These are phyloP conservation scores for Melitaea athalia DNA, from an alignment of 2,888 invertebrate genomes.

Conservation along the genomic window DNA sequence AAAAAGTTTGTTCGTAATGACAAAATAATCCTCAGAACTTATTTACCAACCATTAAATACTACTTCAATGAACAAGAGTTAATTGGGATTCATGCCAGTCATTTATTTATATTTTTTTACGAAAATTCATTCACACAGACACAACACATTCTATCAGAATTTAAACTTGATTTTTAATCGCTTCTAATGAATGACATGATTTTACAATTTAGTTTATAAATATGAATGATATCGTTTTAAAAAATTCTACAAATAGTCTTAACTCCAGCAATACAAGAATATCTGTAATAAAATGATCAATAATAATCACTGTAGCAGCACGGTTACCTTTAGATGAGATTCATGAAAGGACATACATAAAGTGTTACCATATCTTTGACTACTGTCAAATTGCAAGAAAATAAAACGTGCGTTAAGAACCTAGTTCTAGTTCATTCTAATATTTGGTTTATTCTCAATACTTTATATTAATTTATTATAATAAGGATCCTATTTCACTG, in stretches of 20 bases:
- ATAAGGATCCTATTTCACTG: no score
- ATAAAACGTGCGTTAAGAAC: constrained; percentile 11
- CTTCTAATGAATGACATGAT: background rate
- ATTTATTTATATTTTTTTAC: background rate
- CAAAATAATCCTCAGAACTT: constrained; percentile 34
- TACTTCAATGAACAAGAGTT: constrained; percentile 9
- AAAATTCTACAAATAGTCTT: constrained; percentile 1
- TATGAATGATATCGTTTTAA: background rate
- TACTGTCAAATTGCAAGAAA: constrained; percentile 10
- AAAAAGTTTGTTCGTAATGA: constrained; percentile 60
- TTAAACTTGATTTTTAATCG: background rate
- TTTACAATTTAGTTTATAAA: background rate
- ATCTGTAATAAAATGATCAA: constrained; percentile 1
- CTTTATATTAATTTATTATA: constrained; percentile 9
- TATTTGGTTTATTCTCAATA: constrained; percentile 24
- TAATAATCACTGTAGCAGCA: background rate
- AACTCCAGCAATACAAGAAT: background rate
- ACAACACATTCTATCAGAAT: background rate
- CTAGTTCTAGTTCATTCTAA: constrained; percentile 16
- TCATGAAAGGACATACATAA: background rate
- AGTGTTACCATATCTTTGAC: constrained; percentile 1
- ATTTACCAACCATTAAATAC: constrained; percentile 16
- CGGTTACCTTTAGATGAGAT: constrained; percentile 7
- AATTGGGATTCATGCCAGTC: constrained; percentile 10
- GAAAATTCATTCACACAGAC: no score